Evolutionary conservation across 1,140 invertebrate genomes (phyloP).

Genomic region (Diuraphis noxia): DNA sequence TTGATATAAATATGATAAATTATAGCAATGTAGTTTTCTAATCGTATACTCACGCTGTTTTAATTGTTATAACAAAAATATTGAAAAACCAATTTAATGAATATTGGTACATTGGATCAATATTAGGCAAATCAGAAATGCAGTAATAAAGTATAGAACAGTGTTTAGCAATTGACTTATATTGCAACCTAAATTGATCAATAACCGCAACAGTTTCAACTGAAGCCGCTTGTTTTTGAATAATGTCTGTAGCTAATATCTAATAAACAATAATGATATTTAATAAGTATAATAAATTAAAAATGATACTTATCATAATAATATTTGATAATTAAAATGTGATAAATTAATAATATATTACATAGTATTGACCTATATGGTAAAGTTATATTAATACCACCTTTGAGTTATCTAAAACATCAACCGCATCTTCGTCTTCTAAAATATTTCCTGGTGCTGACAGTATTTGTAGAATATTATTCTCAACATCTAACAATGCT

Average conservation of each 20-base stretch:
- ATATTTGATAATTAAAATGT: too few relatives aligned
- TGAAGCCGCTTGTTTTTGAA: conserved; percentile 78
- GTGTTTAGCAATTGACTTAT: conserved; percentile 81
- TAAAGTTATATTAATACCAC: conserved; percentile 57
- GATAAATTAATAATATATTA: too few relatives aligned
- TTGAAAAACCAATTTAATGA: conserved; percentile 90
- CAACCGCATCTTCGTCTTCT: conserved; percentile 88
- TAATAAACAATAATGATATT: conserved; percentile 46
- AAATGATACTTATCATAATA: too few relatives aligned
- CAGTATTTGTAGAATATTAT: conserved; percentile 85
- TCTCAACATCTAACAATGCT: conserved; percentile 80
- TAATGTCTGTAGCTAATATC: conserved; percentile 75
- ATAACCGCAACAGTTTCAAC: conserved; percentile 70
- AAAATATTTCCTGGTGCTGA: conserved; percentile 85
- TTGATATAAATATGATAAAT: not conserved
- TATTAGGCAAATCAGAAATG: conserved; percentile 85
- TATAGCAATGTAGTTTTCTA: accelerated
- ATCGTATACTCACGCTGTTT: conserved; percentile 67
- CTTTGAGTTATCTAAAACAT: conserved; percentile 86
- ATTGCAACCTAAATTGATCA: conserved; percentile 79
- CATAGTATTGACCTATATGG: too few relatives aligned
- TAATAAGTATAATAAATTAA: not conserved
- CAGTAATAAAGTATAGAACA: conserved; percentile 89
- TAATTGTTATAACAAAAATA: conserved; percentile 84
- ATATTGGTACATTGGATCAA: conserved; percentile 97